A percentile compares a stretch with the other conserved stretches of the same genome.
These are phyloP conservation scores for Silurus meridionalis DNA, from an alignment of 2,113 vertebrate genomes.

Conservation along the genomic window DNA sequence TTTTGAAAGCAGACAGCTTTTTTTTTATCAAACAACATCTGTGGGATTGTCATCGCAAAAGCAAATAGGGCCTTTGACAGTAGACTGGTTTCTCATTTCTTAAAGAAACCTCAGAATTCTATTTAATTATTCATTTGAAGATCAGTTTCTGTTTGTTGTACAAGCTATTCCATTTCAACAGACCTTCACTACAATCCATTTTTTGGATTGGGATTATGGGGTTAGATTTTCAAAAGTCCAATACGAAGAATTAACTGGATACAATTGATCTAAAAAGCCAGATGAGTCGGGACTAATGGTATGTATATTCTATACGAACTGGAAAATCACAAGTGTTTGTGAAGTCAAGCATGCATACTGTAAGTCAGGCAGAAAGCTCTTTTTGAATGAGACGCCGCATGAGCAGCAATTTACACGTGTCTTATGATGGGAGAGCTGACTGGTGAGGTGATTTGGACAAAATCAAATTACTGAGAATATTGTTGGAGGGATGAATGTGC, in stretches of 20 bases:
- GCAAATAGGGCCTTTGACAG: slow-evolving; percentile 64
- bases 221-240: background rate
- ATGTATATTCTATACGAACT: background rate
- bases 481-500: background rate
- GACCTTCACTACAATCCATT: slow-evolving; percentile 7
- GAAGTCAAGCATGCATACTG: background rate
- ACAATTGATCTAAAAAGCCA: background rate
- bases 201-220: background rate
- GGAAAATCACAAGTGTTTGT: background rate
- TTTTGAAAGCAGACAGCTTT: slow-evolving; percentile 56
- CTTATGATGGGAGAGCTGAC: background rate
- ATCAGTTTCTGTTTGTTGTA: slow-evolving; percentile 64
- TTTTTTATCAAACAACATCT: slow-evolving; percentile 73
- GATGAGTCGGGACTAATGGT: background rate
- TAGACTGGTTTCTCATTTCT: slow-evolving; percentile 65
- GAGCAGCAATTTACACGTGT: background rate
- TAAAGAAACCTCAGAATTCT: slow-evolving; percentile 71
- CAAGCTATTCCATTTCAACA: slow-evolving; percentile 47
- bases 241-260: background rate
- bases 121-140: slow-evolving; percentile 72
- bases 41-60: slow-evolving; percentile 64
- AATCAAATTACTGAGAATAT: background rate
- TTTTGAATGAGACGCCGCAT: background rate
- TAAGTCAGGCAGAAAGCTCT: no score
- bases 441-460: background rate